These are phyloP conservation scores for Argyrosomus japonicus DNA, from an alignment of 2,113 vertebrate species.

Conservation along the genomic window DNA sequence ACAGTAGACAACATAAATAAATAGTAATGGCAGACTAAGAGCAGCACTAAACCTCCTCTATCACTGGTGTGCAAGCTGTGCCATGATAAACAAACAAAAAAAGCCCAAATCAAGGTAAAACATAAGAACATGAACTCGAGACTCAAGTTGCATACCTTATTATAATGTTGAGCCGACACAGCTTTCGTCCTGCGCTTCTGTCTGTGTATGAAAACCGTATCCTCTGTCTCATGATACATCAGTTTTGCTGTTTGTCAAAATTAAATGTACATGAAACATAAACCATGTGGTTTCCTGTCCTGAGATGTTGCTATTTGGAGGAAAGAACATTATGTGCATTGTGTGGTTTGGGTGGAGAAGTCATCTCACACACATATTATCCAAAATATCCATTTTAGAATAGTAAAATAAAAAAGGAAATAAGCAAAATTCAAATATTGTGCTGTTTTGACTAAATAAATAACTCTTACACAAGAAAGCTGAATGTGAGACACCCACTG, in stretches of 20 bases:
- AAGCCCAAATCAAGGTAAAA: too few relatives aligned
- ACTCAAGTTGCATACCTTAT: too few relatives aligned
- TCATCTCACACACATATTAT: neutral
- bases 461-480: neutral
- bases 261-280: neutral
- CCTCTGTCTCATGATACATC: neutral
- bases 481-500: neutral
- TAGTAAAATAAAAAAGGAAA: neutral
- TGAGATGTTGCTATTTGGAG: neutral
- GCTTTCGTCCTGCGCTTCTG: too few relatives aligned
- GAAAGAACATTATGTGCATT: neutral
- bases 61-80: too few relatives aligned
- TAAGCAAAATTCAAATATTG: neutral
- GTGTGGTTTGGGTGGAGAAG: neutral
- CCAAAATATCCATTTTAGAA: neutral
- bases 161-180: too few relatives aligned
- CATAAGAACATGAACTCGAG: too few relatives aligned
- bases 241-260: slow-evolving; percentile 7
- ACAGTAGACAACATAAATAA: neutral
- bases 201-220: neutral
- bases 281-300: neutral
- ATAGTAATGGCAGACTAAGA: neutral
- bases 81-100: too few relatives aligned
- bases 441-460: slow-evolving; percentile 3
- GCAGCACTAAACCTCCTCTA: too few relatives aligned